Evolutionary conservation across 2,888 invertebrate species (phyloP).

Genomic region (Sinelater perroti): DNA sequence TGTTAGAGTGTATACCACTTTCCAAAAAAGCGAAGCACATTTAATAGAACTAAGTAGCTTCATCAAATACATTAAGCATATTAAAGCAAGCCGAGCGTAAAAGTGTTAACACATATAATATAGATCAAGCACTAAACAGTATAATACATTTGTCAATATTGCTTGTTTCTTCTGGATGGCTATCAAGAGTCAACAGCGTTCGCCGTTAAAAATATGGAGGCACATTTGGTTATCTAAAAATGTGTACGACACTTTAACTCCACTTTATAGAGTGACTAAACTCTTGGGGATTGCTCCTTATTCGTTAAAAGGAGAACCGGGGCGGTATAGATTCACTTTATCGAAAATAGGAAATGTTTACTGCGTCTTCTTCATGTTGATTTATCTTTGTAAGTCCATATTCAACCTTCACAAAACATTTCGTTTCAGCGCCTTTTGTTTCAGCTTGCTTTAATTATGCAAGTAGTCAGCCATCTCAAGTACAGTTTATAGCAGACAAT

Average conservation of each 20-base stretch:
- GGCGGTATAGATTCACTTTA: slow-evolving; percentile 15
- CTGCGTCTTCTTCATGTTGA: slow-evolving; percentile 20
- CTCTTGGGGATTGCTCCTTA: slow-evolving; percentile 33
- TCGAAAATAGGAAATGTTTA: slow-evolving; percentile 28
- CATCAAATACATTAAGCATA: no score
- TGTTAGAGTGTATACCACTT: no score
- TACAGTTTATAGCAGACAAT: not conserved
- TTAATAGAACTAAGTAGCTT: no score
- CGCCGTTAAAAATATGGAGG: slow-evolving; percentile 10
- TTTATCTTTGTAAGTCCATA: slow-evolving; percentile 32
- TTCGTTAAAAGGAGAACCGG: slow-evolving; percentile 10
- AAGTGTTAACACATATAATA: no score
- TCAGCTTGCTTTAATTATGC: slow-evolving; percentile 33
- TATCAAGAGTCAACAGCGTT: not conserved
- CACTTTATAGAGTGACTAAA: slow-evolving; percentile 33
- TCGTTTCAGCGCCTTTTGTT: slow-evolving; percentile 1
- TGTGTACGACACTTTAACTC: slow-evolving; percentile 33
- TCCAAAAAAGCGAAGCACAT: no score
- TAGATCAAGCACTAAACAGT: no score
- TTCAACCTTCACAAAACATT: not conserved
- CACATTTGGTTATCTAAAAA: slow-evolving; percentile 18
- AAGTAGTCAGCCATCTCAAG: slow-evolving; percentile 12
- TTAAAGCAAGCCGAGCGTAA: no score
- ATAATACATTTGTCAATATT: no score
- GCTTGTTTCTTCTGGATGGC: not conserved